Evolutionary conservation across 2,113 vertebrate genomes (phyloP).

Genomic region (Origma solitaria): DNA sequence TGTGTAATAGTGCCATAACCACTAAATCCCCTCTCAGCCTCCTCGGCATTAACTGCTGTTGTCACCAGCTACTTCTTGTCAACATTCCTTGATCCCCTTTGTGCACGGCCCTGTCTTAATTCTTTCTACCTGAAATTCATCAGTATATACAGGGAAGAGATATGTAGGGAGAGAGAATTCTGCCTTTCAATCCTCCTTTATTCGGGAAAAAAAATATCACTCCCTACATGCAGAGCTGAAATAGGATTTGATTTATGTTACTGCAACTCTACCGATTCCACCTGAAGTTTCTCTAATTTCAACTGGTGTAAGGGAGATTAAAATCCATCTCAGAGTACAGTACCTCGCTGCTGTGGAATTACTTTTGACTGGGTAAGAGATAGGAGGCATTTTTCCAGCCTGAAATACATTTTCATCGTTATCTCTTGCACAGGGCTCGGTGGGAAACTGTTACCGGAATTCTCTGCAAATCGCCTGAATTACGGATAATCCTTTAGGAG

Average conservation of each 20-base stretch:
- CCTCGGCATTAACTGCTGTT: constrained; percentile 20
- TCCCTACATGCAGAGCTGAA: neutral
- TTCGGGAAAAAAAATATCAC: neutral
- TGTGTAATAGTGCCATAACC: neutral
- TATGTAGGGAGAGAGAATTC: neutral
- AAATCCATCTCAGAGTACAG: constrained; percentile 6
- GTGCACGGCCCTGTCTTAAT: constrained; percentile 1
- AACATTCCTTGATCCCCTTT: constrained; percentile 5
- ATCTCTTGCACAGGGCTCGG: neutral
- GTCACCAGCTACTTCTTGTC: constrained; percentile 47
- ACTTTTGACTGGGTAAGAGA: constrained; percentile 5
- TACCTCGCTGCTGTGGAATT: neutral
- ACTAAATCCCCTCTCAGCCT: constrained; percentile 14
- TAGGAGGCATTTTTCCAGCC: constrained; percentile 4
- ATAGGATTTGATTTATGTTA: constrained; percentile 17
- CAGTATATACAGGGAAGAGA: neutral
- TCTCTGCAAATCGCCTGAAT: constrained; percentile 25
- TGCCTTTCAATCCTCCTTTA: neutral
- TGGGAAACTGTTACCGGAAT: neutral
- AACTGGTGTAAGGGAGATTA: neutral
- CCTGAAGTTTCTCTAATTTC: constrained; percentile 33
- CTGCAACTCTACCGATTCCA: neutral
- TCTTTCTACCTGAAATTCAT: constrained; percentile 42
- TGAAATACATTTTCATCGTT: constrained; percentile 2
- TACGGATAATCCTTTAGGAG: neutral